Evolutionary conservation across 2,888 invertebrate genomes (phyloP), one percentile per base, ranked within the genome.

Genomic region (Tetragnatha montana): DNA sequence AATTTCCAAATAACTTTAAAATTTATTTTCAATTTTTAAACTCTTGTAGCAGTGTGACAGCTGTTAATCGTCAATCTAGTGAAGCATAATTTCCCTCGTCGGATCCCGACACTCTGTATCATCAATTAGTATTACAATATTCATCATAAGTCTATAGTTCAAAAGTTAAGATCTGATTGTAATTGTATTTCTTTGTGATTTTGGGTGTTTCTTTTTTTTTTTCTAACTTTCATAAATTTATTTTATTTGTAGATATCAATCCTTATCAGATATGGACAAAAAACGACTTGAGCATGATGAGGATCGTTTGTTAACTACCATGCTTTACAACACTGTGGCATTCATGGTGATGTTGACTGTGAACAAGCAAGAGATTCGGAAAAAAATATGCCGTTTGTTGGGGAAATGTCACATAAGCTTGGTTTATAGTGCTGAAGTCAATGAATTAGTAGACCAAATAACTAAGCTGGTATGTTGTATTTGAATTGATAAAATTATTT

Each of bases 331-430:
- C 94, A 94, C 99, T 92, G 97, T 98, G 0, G 98, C 98, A 1
- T 98, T 98, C 92, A 96, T 99, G 95, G 96, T 99, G 0, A 96
- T 99, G 96, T 95, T 98, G 92, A 96, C 96, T 92, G 97, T 98
- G 0, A 96, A 96, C 89, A 96, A 98, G 92, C 96, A 96, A 88
- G 97, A 97, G 92, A 95, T 98, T 47, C 96, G 97, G 92, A 95
- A 97, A 91, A 98, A 99, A 95, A 94, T 96, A n/a, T 95, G 99
- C 17, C 95, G 99, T 75, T 94, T 99, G 90, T 95, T 99, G 14
- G 99, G 99, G 7, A 99, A 99, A 94, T 98, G 98, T 93, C 99
- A 99, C 93, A 99, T 99, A 92, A 99, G 99, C 1, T 95, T 99
- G 73, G 96, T 98, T 0, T 98, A 99, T 94, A 99, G 99, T 92